Percentiles rank a stretch among this genome's conserved stretches.
Evolutionary conservation across 2,113 vertebrate genomes (phyloP).

Genomic region (Loxodonta africana): DNA sequence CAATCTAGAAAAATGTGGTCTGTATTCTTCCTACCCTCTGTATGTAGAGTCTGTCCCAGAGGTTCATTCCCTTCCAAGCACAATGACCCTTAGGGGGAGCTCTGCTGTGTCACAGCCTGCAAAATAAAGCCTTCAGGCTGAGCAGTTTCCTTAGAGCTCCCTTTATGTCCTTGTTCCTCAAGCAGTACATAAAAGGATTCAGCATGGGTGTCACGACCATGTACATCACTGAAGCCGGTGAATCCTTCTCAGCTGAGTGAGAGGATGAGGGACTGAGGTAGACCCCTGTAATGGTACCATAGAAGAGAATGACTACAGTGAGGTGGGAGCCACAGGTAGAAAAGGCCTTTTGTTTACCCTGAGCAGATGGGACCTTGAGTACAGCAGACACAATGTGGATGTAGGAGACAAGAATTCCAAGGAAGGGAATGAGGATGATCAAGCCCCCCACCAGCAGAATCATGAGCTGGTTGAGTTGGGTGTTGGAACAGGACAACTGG

Average conservation of each 20-base stretch:
- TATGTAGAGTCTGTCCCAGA: not conserved
- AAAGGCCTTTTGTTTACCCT: conserved; percentile 68
- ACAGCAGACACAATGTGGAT: conserved; percentile 59
- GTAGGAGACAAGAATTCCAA: conserved; percentile 75
- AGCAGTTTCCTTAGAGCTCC: conserved; percentile 68
- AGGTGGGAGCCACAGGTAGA: conserved; percentile 79
- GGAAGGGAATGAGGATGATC: conserved; percentile 68
- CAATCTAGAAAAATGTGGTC: not conserved
- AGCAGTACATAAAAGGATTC: conserved; percentile 82
- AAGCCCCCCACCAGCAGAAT: conserved; percentile 70
- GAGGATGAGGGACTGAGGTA: conserved; percentile 75
- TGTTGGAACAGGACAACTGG: conserved; percentile 75
- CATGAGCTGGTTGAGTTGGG: conserved; percentile 63
- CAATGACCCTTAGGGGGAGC: not conserved
- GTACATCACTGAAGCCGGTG: conserved; percentile 70
- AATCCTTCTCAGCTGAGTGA: conserved; percentile 63
- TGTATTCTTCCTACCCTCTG: not conserved
- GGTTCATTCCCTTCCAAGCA: not conserved
- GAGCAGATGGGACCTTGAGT: conserved; percentile 55
- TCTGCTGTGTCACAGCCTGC: not conserved
- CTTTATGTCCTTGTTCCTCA: conserved; percentile 77
- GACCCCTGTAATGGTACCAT: conserved; percentile 76
- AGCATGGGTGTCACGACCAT: conserved; percentile 73
- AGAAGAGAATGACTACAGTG: conserved; percentile 71
- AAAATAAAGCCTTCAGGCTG: not conserved